A percentile compares a stretch with the other conserved stretches of the same genome.
phyloP scores from a whole-genome alignment of 2,113 vertebrate species.

The Mohoua ochrocephala region DNA sequence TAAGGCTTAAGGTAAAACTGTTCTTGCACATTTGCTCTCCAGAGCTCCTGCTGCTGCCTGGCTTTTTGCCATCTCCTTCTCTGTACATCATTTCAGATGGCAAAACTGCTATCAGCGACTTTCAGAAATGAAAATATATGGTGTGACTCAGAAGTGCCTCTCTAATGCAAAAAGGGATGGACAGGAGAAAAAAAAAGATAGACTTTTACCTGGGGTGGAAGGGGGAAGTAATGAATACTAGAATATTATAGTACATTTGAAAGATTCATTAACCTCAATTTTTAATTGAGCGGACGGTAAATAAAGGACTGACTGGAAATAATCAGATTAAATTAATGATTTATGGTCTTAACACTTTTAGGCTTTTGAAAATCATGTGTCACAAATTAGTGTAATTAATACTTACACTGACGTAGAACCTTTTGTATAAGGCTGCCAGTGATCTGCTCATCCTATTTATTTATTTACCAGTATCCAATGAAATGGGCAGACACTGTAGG shows the following conservation, averaged over 20 bases:
- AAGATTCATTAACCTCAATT: background rate
- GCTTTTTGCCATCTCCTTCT: background rate
- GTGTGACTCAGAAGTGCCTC: background rate
- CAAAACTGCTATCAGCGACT: constrained; percentile 31
- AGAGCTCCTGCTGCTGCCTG: background rate
- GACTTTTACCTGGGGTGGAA: background rate
- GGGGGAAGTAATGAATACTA: background rate
- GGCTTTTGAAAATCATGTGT: background rate
- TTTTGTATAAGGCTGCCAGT: background rate
- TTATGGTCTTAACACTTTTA: background rate
- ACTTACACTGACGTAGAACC: background rate
- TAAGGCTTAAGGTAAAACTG: background rate
- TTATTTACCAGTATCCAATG: background rate
- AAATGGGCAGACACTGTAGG: background rate
- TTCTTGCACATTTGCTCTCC: background rate
- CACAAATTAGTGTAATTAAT: constrained; percentile 6
- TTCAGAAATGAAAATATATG: constrained; percentile 47
- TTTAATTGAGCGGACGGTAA: constrained; percentile 4
- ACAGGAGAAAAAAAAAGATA: background rate
- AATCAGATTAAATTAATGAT: constrained; percentile 10
- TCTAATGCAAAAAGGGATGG: background rate
- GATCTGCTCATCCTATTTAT: background rate
- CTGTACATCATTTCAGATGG: constrained; percentile 7
- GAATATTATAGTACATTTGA: background rate
- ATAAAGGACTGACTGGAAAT: background rate